These are phyloP conservation scores for Drosophila diplacantha DNA, from an alignment of 2,888 invertebrate species.

Conservation along the genomic window DNA sequence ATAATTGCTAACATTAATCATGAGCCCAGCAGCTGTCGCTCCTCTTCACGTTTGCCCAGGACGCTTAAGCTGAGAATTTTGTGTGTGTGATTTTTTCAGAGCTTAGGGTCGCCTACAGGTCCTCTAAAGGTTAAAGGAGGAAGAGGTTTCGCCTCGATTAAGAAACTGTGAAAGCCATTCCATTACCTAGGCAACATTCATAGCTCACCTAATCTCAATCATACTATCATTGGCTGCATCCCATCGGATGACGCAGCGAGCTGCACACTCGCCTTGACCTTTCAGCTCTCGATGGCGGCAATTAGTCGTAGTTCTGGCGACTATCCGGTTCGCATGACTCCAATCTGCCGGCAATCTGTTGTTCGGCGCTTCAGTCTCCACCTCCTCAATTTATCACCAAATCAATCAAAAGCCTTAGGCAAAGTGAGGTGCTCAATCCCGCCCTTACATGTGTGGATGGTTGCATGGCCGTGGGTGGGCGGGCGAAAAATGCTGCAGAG, in stretches of 20 bases:
- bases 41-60: constrained; percentile 8
- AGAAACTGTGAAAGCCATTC: background rate
- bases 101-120: constrained; percentile 1
- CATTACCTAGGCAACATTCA: background rate
- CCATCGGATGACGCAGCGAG: background rate
- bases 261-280: constrained; percentile 24
- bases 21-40: constrained; percentile 52
- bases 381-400: constrained; percentile 70
- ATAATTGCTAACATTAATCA: constrained; percentile 73
- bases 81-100: background rate
- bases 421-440: constrained; percentile 18
- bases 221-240: background rate
- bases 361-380: constrained; percentile 58
- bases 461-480: constrained; percentile 28
- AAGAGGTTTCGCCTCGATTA: background rate
- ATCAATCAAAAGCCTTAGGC: constrained; percentile 66
- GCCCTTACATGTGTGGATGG: constrained; percentile 21
- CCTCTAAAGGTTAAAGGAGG: background rate
- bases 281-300: constrained; percentile 42
- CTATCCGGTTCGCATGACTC: constrained; percentile 39
- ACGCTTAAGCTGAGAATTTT: background rate
- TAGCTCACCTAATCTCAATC: background rate
- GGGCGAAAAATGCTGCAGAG: constrained; percentile 60
- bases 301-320: constrained; percentile 12
- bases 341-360: constrained; percentile 61